A percentile compares a stretch with the other conserved stretches of the same genome.
Conservation (phyloP, 2,797 vertebrate genomes). For the Sylvilagus floridanus region DNA sequence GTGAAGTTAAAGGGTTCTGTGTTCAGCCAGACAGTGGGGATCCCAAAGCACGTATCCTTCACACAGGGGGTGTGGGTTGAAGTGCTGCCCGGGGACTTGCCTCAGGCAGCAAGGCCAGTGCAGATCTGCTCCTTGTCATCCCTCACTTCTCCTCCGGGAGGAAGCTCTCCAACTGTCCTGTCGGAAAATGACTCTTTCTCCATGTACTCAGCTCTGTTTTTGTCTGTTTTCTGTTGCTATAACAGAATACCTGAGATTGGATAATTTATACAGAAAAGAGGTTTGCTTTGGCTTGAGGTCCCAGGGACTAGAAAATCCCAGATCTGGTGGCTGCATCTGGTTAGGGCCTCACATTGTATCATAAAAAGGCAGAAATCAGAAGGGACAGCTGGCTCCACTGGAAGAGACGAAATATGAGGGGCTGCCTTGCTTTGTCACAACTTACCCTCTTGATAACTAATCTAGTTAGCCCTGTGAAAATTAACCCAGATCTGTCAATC, state of each 20-base stretch:
- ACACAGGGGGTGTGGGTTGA: background rate
- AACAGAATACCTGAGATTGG: background rate
- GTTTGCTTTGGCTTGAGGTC: background rate
- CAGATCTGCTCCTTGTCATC: background rate
- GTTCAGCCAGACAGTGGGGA: background rate
- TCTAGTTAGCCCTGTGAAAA: background rate
- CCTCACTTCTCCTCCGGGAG: background rate
- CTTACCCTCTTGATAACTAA: background rate
- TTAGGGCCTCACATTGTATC: background rate
- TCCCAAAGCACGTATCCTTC: background rate
- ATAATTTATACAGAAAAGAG: background rate
- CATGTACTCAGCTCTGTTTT: background rate
- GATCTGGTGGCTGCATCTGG: background rate
- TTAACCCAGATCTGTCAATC: background rate
- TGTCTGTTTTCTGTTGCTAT: background rate
- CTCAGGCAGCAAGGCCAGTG: background rate
- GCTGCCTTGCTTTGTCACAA: background rate
- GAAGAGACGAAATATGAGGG: background rate
- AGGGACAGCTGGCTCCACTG: background rate
- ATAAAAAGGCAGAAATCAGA: background rate
- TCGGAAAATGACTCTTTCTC: background rate
- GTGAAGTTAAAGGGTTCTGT: constrained; percentile 34
- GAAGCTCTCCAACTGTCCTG: background rate
- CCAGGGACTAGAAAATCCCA: background rate
- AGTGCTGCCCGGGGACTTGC: background rate